These are phyloP conservation scores for Yasuhikotakia modesta DNA, from an alignment of 2,797 vertebrate species.

Conservation along the genomic window DNA sequence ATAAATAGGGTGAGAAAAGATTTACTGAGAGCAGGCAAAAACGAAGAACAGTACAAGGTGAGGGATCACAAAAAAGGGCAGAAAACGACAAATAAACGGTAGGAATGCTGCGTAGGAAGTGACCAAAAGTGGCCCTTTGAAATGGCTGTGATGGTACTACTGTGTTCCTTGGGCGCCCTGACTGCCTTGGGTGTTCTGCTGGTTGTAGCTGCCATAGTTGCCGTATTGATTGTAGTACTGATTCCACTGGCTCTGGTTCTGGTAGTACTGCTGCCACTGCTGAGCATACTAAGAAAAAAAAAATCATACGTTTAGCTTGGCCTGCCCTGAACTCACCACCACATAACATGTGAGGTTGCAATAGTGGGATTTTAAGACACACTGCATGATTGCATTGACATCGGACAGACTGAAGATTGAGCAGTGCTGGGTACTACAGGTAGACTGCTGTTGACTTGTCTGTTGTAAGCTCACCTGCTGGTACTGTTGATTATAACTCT, in stretches of 20 bases:
- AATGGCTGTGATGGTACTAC: constrained; percentile 57
- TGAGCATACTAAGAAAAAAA: constrained; percentile 80
- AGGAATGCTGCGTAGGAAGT: constrained; percentile 56
- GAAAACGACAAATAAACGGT: not conserved
- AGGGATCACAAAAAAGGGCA: constrained; percentile 38
- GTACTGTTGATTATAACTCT: constrained; percentile 86
- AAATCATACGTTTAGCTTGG: too few species aligned
- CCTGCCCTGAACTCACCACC: too few species aligned
- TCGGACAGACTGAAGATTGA: too few species aligned
- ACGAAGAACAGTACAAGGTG: constrained; percentile 49
- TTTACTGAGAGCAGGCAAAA: constrained; percentile 29
- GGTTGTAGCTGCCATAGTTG: constrained; percentile 65
- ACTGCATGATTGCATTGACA: too few species aligned
- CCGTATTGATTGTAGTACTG: constrained; percentile 79
- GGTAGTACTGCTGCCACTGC: constrained; percentile 95
- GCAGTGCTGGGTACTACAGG: too few species aligned
- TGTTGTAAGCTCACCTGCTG: constrained; percentile 79
- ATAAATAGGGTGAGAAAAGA: constrained; percentile 29
- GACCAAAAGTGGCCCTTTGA: constrained; percentile 35
- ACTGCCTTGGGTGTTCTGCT: constrained; percentile 61
- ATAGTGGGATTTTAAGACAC: too few species aligned
- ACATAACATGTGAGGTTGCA: too few species aligned
- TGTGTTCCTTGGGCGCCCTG: constrained; percentile 74
- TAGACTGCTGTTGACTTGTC: not conserved
- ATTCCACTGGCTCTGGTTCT: constrained; percentile 92